Evolutionary conservation across 2,113 vertebrate species (phyloP).

Genomic region (Ahaetulla prasina): DNA sequence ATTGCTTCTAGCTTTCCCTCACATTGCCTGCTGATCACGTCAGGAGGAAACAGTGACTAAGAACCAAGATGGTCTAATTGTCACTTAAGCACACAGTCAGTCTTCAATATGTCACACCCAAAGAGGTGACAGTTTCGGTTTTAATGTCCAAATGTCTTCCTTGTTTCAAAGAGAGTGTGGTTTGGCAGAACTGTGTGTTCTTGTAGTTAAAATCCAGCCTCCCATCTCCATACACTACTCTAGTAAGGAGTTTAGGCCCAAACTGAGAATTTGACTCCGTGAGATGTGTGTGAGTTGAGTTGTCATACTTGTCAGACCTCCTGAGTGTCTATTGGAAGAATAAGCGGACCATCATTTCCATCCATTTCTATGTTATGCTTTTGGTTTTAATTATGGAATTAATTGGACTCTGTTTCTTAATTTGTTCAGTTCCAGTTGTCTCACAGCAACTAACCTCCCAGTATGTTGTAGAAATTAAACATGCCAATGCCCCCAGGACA

Average conservation of each 20-base stretch:
- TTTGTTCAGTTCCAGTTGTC: background rate
- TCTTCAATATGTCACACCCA: background rate
- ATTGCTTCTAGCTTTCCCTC: background rate
- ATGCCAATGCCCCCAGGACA: slow-evolving; percentile 30
- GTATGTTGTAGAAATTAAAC: slow-evolving; percentile 22
- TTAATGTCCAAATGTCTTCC: background rate
- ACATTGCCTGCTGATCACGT: background rate
- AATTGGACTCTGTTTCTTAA: slow-evolving; percentile 33
- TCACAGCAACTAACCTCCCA: slow-evolving; percentile 36
- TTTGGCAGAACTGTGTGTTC: background rate
- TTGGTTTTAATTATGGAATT: slow-evolving; percentile 28
- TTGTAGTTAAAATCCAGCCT: background rate
- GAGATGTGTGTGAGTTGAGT: background rate
- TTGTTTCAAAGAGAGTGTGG: background rate
- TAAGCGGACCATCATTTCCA: slow-evolving; percentile 29
- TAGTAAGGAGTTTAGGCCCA: background rate
- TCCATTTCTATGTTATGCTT: slow-evolving; percentile 11
- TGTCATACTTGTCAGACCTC: slow-evolving; percentile 1
- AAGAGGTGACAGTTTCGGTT: background rate
- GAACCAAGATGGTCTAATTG: background rate
- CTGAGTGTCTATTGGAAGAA: slow-evolving; percentile 23
- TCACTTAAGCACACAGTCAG: background rate
- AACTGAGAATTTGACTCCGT: background rate
- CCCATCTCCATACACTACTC: background rate
- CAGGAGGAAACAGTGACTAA: background rate